Evolutionary conservation across 2,797 vertebrate species (phyloP).

Genomic region (Chelonia mydas): DNA sequence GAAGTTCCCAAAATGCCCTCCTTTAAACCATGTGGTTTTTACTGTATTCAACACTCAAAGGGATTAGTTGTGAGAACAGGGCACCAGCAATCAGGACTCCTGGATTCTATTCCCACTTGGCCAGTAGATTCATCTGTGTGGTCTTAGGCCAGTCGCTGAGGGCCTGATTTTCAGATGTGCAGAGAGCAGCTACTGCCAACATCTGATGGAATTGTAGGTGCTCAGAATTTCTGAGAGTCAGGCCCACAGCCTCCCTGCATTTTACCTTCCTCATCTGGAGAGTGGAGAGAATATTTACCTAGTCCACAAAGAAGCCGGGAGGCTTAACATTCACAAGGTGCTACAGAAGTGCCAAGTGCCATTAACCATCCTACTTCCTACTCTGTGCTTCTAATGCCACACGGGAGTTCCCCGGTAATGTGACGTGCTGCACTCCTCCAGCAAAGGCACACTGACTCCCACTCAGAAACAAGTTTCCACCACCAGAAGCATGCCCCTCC

Average conservation of each 20-base stretch:
- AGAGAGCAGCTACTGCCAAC: not conserved
- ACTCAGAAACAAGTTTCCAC: not conserved
- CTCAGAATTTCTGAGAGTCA: not conserved
- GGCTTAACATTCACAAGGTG: rapidly evolving
- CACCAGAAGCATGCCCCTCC: not conserved
- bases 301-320: rapidly evolving
- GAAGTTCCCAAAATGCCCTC: not conserved
- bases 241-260: not conserved
- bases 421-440: not conserved
- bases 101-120: not conserved
- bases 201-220: not conserved
- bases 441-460: too few relatives aligned
- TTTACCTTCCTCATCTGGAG: not conserved
- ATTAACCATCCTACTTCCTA: not conserved
- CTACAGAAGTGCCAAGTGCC: not conserved
- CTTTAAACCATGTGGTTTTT: not conserved
- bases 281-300: not conserved
- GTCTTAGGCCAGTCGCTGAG: not conserved
- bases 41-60: not conserved
- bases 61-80: not conserved
- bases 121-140: rapidly evolving
- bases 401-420: not conserved
- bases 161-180: not conserved
- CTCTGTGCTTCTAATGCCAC: rapidly evolving
- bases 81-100: not conserved